Percentiles rank a stretch among this genome's conserved stretches.
phyloP scores from a whole-genome alignment of 2,113 vertebrate species.

The Formicarius rufipectus region DNA sequence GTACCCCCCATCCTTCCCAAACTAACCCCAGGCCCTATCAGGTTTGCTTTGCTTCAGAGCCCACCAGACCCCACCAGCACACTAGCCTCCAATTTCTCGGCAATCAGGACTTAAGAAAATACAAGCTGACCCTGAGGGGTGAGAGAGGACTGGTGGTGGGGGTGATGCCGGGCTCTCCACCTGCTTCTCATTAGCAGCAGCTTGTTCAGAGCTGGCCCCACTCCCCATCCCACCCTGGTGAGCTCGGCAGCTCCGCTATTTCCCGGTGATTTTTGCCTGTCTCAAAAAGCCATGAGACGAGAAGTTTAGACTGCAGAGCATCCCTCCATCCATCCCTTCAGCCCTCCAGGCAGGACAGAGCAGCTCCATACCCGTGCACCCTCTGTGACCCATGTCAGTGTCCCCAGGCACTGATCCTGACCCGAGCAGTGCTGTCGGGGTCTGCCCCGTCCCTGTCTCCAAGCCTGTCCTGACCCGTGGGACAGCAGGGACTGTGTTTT shows the following conservation, averaged over 20 bases:
- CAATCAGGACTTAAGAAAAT: constrained; percentile 62
- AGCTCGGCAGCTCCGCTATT: not conserved
- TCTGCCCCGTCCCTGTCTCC: not conserved
- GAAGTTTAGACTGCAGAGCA: not conserved
- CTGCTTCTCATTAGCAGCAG: constrained; percentile 65
- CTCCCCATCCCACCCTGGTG: not conserved
- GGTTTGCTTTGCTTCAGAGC: not conserved
- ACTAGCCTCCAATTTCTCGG: constrained; percentile 51
- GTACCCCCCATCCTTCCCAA: not conserved
- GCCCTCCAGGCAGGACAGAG: not conserved
- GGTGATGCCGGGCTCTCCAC: fast-evolving
- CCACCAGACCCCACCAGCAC: not conserved
- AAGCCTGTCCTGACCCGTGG: not conserved
- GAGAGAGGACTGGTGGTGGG: not conserved
- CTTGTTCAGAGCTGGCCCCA: not conserved
- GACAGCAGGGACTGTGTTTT: constrained; percentile 29
- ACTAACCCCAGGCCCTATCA: not conserved
- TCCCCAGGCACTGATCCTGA: not conserved
- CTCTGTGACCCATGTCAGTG: fast-evolving
- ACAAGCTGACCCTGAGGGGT: constrained; percentile 44
- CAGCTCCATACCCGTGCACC: not conserved
- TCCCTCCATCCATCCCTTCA: fast-evolving
- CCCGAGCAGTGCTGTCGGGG: fast-evolving
- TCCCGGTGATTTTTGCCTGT: not conserved
- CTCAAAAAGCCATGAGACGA: not conserved